phyloP scores from a whole-genome alignment of 2,888 invertebrate species.

The Alviniconcha strummeri region DNA sequence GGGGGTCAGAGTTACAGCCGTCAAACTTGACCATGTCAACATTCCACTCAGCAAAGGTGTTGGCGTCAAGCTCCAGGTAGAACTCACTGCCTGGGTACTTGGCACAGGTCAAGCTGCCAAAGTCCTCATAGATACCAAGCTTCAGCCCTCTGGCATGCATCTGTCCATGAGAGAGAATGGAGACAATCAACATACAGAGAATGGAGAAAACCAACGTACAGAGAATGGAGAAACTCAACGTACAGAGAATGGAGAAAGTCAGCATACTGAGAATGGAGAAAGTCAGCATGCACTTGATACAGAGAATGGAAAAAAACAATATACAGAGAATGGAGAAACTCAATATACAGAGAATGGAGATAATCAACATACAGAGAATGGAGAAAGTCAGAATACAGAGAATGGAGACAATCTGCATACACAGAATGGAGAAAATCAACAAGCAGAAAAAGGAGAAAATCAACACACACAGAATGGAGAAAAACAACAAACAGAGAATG shows the following conservation, averaged over 20 bases:
- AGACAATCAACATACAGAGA: neutral
- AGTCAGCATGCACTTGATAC: too few species aligned
- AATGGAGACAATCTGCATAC: too few species aligned
- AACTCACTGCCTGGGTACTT: constrained; percentile 96
- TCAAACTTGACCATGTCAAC: constrained; percentile 98
- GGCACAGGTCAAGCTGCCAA: constrained; percentile 96
- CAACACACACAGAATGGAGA: neutral
- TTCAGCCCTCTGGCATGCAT: constrained; percentile 82
- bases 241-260: too few species aligned
- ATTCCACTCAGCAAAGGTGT: constrained; percentile 93
- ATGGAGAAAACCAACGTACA: neutral
- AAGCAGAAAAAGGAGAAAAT: neutral
- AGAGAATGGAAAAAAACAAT: too few species aligned
- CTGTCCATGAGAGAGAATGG: constrained; percentile 35
- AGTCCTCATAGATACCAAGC: constrained; percentile 98
- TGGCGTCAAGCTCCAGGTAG: constrained; percentile 89
- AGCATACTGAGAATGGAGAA: too few species aligned
- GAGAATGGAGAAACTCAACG: neutral
- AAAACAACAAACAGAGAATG: too few species aligned
- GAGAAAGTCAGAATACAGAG: too few species aligned
- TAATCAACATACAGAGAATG: too few species aligned
- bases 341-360: too few species aligned
- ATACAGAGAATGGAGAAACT: too few species aligned
- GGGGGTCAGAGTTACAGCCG: constrained; percentile 94
- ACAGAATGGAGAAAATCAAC: neutral